Percentiles rank a stretch among this genome's conserved stretches.
These are phyloP conservation scores for Muschampia plurimacula DNA, from an alignment of 2,888 invertebrate species.

Conservation along the genomic window DNA sequence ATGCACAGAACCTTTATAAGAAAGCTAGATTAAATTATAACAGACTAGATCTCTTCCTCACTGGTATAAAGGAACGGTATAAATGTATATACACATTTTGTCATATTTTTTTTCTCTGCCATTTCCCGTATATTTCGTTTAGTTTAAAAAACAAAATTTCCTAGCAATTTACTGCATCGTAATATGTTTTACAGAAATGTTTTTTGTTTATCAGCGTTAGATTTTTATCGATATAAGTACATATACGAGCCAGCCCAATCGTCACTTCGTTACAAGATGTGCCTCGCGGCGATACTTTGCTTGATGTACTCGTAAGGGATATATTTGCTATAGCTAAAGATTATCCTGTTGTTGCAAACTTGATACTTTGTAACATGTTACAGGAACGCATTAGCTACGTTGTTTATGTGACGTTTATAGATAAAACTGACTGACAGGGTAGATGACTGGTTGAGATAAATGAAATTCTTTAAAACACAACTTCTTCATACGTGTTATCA, in stretches of 20 bases:
- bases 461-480: too few relatives aligned
- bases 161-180: too few relatives aligned
- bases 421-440: background rate
- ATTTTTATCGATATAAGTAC: constrained; percentile 4
- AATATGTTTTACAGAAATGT: background rate
- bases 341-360: constrained; percentile 8
- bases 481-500: too few relatives aligned
- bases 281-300: constrained; percentile 8
- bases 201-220: background rate
- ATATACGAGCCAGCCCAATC: constrained; percentile 7
- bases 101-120: too few relatives aligned
- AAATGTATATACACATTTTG: too few relatives aligned
- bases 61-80: too few relatives aligned
- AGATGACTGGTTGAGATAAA: too few relatives aligned
- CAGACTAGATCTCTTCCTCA: too few relatives aligned
- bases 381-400: background rate
- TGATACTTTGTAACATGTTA: constrained; percentile 19
- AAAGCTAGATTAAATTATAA: too few relatives aligned
- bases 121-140: too few relatives aligned
- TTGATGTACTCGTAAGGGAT: constrained; percentile 12
- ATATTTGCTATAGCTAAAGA: constrained; percentile 3
- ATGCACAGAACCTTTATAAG: too few relatives aligned
- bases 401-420: background rate
- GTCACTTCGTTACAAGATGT: constrained; percentile 11
- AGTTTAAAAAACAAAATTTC: too few relatives aligned